Base-by-base conservation (phyloP, 2,797 vertebrate genomes). In the Falco rusticolus region DNA sequence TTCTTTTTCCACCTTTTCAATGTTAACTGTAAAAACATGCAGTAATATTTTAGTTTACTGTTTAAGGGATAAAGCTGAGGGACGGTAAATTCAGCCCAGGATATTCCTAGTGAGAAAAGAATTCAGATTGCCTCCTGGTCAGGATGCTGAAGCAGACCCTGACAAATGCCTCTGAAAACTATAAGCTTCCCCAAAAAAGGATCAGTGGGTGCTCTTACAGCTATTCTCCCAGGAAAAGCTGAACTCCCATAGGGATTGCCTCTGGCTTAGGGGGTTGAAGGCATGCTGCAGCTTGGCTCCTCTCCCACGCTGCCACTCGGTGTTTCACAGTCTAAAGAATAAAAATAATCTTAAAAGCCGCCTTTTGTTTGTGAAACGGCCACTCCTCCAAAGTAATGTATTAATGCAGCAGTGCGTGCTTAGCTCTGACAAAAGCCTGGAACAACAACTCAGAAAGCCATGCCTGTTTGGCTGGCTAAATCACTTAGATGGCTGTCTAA, bases 391-490 rank as follows among this genome's bases (percentile, higher is more conserved):
- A 85, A 86, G 72, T 43, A 76, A 60, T 33, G 71, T 77, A 72
- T 91, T 89, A 68, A 85, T 85, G 82, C 84, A 64, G 68, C 10
- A 19, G 47, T 16, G 37, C 87, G 61, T 56, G 61, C 82, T 94
- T 84, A 80, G 65, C 53, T 87, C 87, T 93, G 53, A 91, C 60
- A 92, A 92, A 87, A 95, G 71, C 84, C 84, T 87, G 87, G 68
- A 92, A 83, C 48, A 87, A 50, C 64, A 93, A 53, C 70, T 89
- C 19, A 2, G 81, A 87, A 81, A 97, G 33, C 68, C 7, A 0
- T 63, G 60, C 45, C 33, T 75, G 33, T 74, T 80, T 84, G 90
- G 28, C 70, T 77, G 89, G 8, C n/a, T 63, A 77, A 79, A 92
- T 75, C 64, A 56, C 60, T 90, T 45, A 48, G 81, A 72, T 33